Percentiles rank a stretch among this genome's conserved stretches.
phyloP scores from a whole-genome alignment of 2,888 invertebrate species.

The Eilema griseolum region DNA sequence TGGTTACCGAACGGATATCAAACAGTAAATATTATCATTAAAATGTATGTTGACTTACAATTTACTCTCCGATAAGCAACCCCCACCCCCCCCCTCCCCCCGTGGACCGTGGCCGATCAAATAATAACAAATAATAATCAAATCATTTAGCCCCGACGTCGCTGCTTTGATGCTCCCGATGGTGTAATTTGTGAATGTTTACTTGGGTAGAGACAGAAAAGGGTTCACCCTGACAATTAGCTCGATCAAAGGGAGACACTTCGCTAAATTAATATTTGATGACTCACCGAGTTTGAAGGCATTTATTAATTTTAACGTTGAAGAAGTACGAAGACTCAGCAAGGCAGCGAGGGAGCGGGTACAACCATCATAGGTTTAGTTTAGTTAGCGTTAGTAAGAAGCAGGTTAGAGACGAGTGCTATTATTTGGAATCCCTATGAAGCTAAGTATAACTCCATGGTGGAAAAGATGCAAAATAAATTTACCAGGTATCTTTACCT shows the following conservation, averaged over 20 bases:
- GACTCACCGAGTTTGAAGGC: background rate
- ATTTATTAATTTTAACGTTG: constrained; percentile 1
- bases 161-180: constrained; percentile 2
- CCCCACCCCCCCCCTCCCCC: too few species aligned
- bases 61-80: background rate
- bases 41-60: constrained; percentile 2
- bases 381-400: too few species aligned
- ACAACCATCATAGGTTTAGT: too few species aligned
- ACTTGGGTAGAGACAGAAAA: constrained; percentile 18
- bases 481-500: too few species aligned
- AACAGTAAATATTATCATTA: constrained; percentile 11
- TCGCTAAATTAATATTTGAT: constrained; percentile 28
- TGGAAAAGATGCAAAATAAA: too few species aligned
- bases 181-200: background rate
- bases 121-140: constrained; percentile 14
- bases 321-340: background rate
- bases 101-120: background rate
- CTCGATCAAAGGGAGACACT: constrained; percentile 26
- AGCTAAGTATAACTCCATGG: too few species aligned
- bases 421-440: too few species aligned
- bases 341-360: too few species aligned
- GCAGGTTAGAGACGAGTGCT: too few species aligned
- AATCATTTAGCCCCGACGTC: constrained; percentile 6
- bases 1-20: constrained; percentile 4
- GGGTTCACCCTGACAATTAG: constrained; percentile 17